A percentile compares a stretch with the other conserved stretches of the same genome.
Evolutionary conservation across 2,113 vertebrate genomes (phyloP).

Genomic region (Thryonomys swinderianus): DNA sequence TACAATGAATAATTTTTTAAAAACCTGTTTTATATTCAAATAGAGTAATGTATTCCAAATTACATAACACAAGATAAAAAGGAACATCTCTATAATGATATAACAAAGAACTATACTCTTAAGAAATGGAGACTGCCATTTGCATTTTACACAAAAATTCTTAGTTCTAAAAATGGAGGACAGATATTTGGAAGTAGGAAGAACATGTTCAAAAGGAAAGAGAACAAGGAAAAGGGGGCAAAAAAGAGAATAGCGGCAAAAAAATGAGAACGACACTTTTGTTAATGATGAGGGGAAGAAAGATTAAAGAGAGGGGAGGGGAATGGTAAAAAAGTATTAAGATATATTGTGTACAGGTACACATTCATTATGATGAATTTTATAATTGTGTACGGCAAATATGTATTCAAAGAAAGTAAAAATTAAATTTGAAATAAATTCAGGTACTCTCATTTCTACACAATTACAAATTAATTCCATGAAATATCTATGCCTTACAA

Average conservation of each 20-base stretch:
- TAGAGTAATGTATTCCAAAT: background rate
- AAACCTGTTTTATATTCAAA: background rate
- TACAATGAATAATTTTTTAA: background rate
- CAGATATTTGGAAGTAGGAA: background rate
- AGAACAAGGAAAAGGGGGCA: fast-evolving
- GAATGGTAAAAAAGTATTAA: background rate
- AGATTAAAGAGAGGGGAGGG: background rate
- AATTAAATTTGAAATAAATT: background rate
- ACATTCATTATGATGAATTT: background rate
- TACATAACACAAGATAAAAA: background rate
- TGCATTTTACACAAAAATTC: background rate
- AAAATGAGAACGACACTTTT: background rate
- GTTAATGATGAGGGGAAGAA: background rate
- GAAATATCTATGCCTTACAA: background rate
- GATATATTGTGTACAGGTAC: background rate
- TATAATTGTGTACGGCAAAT: background rate
- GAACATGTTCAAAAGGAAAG: background rate
- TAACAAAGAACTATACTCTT: background rate
- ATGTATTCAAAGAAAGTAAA: background rate
- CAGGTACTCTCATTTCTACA: background rate
- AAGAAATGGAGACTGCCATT: background rate
- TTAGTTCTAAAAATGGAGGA: background rate
- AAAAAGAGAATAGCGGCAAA: background rate
- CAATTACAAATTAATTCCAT: background rate
- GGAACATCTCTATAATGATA: background rate